phyloP scores from a whole-genome alignment of 1,140 invertebrate genomes.

The Drosophila tsacasi region DNA sequence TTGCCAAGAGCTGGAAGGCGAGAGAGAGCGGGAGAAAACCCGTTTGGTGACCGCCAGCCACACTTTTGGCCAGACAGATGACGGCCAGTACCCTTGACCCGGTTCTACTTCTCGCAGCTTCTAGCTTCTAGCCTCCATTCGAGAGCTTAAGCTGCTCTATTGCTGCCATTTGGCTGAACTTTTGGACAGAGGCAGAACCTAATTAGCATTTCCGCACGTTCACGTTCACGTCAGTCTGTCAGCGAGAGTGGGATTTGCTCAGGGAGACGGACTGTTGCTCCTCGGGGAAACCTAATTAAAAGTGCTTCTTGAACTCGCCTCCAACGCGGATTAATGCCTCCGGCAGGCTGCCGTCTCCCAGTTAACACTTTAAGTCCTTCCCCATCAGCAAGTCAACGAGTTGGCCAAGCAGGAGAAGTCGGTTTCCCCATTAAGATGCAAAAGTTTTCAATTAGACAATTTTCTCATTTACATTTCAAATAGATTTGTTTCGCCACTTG shows the following conservation, averaged over 20 bases:
- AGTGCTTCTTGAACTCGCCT: conserved; percentile 61
- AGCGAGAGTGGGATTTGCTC: conserved; percentile 41
- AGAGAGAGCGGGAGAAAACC: conserved; percentile 38
- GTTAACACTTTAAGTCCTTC: conserved; percentile 72
- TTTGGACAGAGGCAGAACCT: conserved; percentile 55
- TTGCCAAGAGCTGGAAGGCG: conserved; percentile 36
- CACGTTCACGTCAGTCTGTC: conserved; percentile 16
- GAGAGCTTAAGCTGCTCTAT: conserved; percentile 16
- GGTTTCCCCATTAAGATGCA: conserved; percentile 30
- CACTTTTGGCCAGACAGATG: conserved; percentile 55
- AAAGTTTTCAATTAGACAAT: conserved; percentile 79
- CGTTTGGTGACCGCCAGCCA: conserved; percentile 55
- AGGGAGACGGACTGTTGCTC: conserved; percentile 19
- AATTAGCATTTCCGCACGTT: conserved; percentile 78
- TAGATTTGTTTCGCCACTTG: conserved; percentile 66
- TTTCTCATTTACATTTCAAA: conserved; percentile 80
- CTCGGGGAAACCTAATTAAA: conserved; percentile 66
- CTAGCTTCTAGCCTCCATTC: conserved; percentile 56
- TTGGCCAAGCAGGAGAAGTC: not conserved
- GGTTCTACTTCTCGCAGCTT: conserved; percentile 57
- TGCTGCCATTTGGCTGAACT: conserved; percentile 29
- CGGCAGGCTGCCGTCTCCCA: conserved; percentile 42
- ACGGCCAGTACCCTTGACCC: conserved; percentile 62
- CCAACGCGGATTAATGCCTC: conserved; percentile 54
- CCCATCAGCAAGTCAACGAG: conserved; percentile 26